A percentile compares a stretch with the other conserved stretches of the same genome.
Evolutionary conservation across 2,113 vertebrate species (phyloP).

Genomic region (Nyctibius bracteatus): DNA sequence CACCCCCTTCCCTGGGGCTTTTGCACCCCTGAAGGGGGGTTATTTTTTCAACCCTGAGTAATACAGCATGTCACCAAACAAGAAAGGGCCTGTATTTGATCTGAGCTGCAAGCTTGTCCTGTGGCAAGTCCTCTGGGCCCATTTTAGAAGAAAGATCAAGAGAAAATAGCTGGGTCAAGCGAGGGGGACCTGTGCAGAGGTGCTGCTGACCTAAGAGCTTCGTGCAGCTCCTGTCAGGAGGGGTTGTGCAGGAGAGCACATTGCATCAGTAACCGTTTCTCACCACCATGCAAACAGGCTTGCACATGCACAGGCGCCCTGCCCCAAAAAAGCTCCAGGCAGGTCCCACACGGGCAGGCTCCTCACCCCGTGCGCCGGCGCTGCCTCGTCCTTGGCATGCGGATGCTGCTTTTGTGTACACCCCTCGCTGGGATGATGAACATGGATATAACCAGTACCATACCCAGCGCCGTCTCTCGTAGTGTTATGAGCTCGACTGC

Average conservation of each 20-base stretch:
- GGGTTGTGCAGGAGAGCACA: not conserved
- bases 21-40: not conserved
- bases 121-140: not conserved
- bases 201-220: not conserved
- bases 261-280: not conserved
- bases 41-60: not conserved
- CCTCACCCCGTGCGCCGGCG: rapidly evolving
- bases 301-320: rapidly evolving
- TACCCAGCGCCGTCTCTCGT: not conserved
- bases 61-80: rapidly evolving
- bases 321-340: not conserved
- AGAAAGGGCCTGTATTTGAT: not conserved
- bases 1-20: rapidly evolving
- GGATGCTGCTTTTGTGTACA: not conserved
- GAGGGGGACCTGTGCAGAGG: not conserved
- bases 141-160: not conserved
- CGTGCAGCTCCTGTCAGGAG: not conserved
- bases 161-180: not conserved
- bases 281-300: not conserved
- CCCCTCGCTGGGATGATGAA: not conserved
- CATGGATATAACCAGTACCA: not conserved
- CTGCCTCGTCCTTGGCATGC: not conserved
- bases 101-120: not conserved
- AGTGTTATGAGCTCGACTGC: not conserved
- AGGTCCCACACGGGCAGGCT: not conserved